phyloP scores from a whole-genome alignment of 2,113 vertebrate species.

The Elgaria multicarinata region DNA sequence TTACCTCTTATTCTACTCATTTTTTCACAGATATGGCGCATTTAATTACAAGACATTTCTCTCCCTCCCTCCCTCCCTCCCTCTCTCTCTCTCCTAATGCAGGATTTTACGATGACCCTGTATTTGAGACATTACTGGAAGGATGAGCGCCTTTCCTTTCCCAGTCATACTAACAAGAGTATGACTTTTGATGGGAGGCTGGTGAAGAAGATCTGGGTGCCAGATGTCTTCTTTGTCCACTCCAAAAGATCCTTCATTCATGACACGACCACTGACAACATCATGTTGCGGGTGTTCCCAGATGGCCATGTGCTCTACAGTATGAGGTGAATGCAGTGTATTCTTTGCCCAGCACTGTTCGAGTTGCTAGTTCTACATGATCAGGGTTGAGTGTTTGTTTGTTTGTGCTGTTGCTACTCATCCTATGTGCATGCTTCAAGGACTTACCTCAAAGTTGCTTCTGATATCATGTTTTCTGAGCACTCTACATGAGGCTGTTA shows the following conservation, averaged over 20 bases:
- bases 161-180: slow-evolving; percentile 92
- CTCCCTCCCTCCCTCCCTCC: no score
- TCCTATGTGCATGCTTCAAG: background rate
- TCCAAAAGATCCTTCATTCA: slow-evolving; percentile 96
- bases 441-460: background rate
- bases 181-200: slow-evolving; percentile 95
- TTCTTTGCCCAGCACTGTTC: background rate
- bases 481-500: background rate
- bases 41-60: background rate
- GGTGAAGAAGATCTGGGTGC: slow-evolving; percentile 97
- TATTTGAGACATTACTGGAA: slow-evolving; percentile 97
- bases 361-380: background rate
- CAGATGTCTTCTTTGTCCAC: slow-evolving; percentile 96
- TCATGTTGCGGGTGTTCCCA: slow-evolving; percentile 94
- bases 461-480: background rate
- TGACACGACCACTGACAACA: slow-evolving; percentile 94
- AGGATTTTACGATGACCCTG: slow-evolving; percentile 98
- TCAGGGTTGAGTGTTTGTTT: background rate
- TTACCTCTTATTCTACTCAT: background rate
- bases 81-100: background rate
- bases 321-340: slow-evolving; percentile 81
- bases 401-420: background rate
- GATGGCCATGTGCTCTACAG: slow-evolving; percentile 96
- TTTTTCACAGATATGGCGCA: background rate
- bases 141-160: slow-evolving; percentile 90